phyloP scores from a whole-genome alignment of 2,113 vertebrate species.

The Bos indicus region DNA sequence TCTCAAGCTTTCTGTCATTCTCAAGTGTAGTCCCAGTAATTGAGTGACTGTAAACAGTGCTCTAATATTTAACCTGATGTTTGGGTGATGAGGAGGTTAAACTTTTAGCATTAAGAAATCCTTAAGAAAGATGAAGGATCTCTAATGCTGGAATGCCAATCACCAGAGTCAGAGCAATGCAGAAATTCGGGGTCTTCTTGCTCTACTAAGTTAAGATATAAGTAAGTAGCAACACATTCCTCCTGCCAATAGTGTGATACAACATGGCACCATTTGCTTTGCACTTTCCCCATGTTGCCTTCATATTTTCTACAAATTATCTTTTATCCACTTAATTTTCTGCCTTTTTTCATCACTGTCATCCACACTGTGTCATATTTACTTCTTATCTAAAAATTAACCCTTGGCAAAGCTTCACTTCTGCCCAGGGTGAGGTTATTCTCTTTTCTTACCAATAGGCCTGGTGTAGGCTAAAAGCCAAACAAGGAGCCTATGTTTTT shows the following conservation, averaged over 20 bases:
- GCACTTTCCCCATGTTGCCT: neutral
- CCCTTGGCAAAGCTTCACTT: neutral
- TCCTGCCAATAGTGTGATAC: neutral
- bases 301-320: neutral
- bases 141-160: neutral
- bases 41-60: neutral
- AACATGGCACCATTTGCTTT: neutral
- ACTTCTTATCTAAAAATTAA: neutral
- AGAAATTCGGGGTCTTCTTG: neutral
- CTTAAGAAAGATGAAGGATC: neutral
- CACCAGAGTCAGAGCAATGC: neutral
- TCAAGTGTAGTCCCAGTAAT: neutral
- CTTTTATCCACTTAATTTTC: neutral
- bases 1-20: neutral
- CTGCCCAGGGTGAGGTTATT: neutral
- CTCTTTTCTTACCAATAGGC: neutral
- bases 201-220: neutral
- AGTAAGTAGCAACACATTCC: neutral
- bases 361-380: neutral
- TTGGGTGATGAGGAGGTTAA: neutral
- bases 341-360: neutral
- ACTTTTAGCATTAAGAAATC: neutral
- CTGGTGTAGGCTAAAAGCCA: neutral
- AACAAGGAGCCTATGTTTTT: neutral
- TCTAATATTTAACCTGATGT: neutral